A percentile compares a stretch with the other conserved stretches of the same genome.
These are phyloP conservation scores for Leptopilina clavipes DNA, from an alignment of 1,140 invertebrate genomes.

Conservation along the genomic window DNA sequence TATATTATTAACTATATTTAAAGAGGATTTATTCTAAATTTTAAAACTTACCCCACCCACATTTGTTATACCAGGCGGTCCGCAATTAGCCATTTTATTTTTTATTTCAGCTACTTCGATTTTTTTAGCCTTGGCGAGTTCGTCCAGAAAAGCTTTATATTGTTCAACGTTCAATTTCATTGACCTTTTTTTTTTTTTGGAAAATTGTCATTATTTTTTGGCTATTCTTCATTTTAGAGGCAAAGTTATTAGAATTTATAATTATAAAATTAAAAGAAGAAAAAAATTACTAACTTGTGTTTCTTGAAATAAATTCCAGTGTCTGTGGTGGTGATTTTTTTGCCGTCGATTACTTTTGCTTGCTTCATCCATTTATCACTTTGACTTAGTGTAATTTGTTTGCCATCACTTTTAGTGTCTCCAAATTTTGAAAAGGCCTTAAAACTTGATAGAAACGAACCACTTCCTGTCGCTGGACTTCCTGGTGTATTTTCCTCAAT, in stretches of 20 bases:
- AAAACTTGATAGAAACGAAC: constrained; percentile 72
- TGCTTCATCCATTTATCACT: constrained; percentile 98
- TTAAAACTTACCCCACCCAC: constrained; percentile 69
- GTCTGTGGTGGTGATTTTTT: constrained; percentile 91
- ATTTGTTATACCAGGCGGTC: constrained; percentile 80
- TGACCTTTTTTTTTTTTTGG: constrained; percentile 67
- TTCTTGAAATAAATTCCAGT: constrained; percentile 93
- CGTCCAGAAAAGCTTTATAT: constrained; percentile 88
- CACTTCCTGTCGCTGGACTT: constrained; percentile 45
- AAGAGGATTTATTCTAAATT: too few relatives aligned
- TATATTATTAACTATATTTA: too few relatives aligned
- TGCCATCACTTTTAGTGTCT: constrained; percentile 90
- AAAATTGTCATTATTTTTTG: too few relatives aligned
- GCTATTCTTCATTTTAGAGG: too few relatives aligned
- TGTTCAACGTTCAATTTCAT: constrained; percentile 83
- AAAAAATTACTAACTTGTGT: constrained; percentile 79
- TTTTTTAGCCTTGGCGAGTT: constrained; percentile 87
- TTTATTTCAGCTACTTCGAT: constrained; percentile 84
- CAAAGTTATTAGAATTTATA: too few relatives aligned
- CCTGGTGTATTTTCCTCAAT: constrained; percentile 60
- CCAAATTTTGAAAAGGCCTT: constrained; percentile 90
- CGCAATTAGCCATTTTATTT: constrained; percentile 85
- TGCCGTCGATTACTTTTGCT: constrained; percentile 92
- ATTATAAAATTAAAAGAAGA: neutral
- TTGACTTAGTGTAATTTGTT: constrained; percentile 89